Evolutionary conservation across 2,113 vertebrate species (phyloP), one percentile per base, ranked within the genome.

Genomic region (Australoheros scitulus): DNA sequence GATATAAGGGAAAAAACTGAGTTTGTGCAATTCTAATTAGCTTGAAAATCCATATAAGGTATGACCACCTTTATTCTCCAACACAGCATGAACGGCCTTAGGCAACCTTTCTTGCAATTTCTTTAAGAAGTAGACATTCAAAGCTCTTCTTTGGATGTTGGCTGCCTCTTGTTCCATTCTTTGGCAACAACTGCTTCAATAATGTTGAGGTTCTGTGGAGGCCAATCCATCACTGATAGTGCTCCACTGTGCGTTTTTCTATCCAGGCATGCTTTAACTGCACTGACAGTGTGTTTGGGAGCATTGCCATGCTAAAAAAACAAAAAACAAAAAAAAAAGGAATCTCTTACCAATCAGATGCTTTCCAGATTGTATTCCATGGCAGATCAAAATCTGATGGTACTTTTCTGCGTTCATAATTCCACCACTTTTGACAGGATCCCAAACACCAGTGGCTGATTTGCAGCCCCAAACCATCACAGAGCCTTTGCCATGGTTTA

Each of bases 111-210:
- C 63, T 17, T 65, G n/a, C 43, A 22, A 24, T 65, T 34, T 34
- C 34, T 34, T 7, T 34, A 34, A 34, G 34, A 34, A 7, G 34
- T 7, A 34, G 34, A 7, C 34, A 34, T 34, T 34, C 34, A 34
- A 34, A 7, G 34, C 34, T 34, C 34, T 34, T 34, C 34, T 34
- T 34, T 34, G 34, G 34, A 34, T 34, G 6, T 7, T 7, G 4
- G 36, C 41, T 43, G 41, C 41, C 41, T 43, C 13, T 43, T 43
- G 41, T 43, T 43, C 11, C 11, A 8, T 43, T 43, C 41, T 13
- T 13, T 43, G 10, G 41, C 36, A 41, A 41, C n/a, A 0, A 43
- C 0, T 24, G n/a, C 36, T 43, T 22, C 36, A 43, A 24, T 43
- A 0, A 65, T 6, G n/a, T 43, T 24, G n/a, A 24, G 1, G 36